Base-by-base conservation (phyloP, 2,888 invertebrate genomes). In the Toxonevra muliebris region DNA sequence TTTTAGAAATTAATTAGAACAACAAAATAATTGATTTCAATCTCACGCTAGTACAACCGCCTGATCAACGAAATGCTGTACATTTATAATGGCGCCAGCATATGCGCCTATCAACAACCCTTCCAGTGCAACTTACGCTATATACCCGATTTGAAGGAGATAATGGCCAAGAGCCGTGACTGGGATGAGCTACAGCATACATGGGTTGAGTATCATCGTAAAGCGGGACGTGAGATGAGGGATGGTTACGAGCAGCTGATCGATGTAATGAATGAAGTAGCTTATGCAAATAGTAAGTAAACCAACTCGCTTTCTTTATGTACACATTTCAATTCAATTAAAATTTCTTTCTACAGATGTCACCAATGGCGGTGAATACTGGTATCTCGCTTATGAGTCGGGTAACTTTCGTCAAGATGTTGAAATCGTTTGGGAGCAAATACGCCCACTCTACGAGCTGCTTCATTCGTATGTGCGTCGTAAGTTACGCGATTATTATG, bases 181-280 rank as follows among this genome's bases (percentile, higher is more conserved):
- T 96, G 96, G 92, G 93, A 96, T 70, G 94, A 96, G 81, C 86
- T 97, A 67, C 91, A 92, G 76, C 92, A 93, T 79, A 90, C 91
- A 0, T 97, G 97, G 97, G 90, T 92, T 0, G 94, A 95, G 81
- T 97, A 96, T 93, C 88, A 96, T 75, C 88, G 96, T 74, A 91
- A 93, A 72, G 94, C 95, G 0, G 94, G 93, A 0, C 89, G 91
- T 66, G 89, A 93, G 76, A 89, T 94, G 82, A 88, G 92, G 71
- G 93, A 94, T 73, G 86, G 92, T 43, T 95, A 91, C 76, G 92
- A 93, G 70, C 93, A 95, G 83, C 86, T 95, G 68, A 90, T 92
- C 0, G 90, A 91, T 63, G 82, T 95, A 58, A 93, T 93, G 68
- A 94, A 94, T 76, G 92, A 94, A 70, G 93, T 93, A 7, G 93